Evolutionary conservation across 2,888 invertebrate species (phyloP).

Genomic region (Heliconius cydno): DNA sequence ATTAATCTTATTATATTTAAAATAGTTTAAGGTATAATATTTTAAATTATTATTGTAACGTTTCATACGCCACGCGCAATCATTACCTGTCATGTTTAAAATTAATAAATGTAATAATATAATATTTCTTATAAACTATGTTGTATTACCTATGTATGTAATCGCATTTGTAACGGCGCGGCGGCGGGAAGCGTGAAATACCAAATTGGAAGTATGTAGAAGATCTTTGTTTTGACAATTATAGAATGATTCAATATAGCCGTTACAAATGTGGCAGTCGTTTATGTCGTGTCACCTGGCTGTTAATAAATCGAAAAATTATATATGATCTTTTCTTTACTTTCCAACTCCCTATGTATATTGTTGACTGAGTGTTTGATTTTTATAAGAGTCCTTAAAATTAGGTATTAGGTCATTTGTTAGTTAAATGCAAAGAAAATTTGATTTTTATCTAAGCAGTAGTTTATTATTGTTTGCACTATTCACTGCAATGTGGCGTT

Average conservation of each 20-base stretch:
- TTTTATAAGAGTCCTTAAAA: too few species aligned
- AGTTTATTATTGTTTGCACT: too few species aligned
- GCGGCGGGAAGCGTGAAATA: neutral
- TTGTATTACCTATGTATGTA: constrained; percentile 21
- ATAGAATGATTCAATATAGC: neutral
- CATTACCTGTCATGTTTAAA: constrained; percentile 25
- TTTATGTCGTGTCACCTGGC: constrained; percentile 36
- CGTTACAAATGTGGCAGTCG: constrained; percentile 37
- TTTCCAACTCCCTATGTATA: neutral
- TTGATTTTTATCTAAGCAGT: too few species aligned
- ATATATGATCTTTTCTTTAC: constrained; percentile 13
- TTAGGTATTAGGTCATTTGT: too few species aligned
- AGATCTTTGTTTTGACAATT: neutral
- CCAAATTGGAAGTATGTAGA: neutral
- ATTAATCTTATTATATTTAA: constrained; percentile 22
- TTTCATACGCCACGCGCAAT: constrained; percentile 29
- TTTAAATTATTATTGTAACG: constrained; percentile 11
- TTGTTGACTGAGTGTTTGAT: neutral
- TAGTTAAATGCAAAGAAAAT: too few species aligned
- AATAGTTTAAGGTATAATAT: constrained; percentile 14
- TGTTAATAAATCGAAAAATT: constrained; percentile 45
- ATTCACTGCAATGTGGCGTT: too few species aligned
- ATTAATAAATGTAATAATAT: constrained; percentile 27
- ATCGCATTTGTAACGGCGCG: constrained; percentile 34
- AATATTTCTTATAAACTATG: constrained; percentile 24